Evolutionary conservation across 2,888 invertebrate genomes (phyloP).

Genomic region (Mesorhabditis sp.): DNA sequence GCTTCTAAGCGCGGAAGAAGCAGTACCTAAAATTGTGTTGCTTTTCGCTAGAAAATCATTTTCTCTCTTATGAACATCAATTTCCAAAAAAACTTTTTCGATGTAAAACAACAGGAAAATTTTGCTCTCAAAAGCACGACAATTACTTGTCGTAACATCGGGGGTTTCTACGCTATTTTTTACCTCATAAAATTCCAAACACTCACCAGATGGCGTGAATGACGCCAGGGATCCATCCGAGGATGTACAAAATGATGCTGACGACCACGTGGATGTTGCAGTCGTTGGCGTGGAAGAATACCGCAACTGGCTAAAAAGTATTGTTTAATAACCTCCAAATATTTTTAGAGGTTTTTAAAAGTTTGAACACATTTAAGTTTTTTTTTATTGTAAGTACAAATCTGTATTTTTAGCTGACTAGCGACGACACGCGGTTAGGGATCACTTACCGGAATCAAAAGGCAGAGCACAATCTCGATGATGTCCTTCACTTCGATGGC

Average conservation of each 20-base stretch:
- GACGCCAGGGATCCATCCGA: constrained; percentile 45
- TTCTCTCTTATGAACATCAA: too few relatives aligned
- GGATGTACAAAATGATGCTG: constrained; percentile 49
- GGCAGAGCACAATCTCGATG: constrained; percentile 53
- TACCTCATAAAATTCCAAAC: too few relatives aligned
- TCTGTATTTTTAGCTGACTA: constrained; percentile 1
- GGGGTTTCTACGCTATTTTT: too few relatives aligned
- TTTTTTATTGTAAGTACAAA: background rate
- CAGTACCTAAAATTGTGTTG: constrained; percentile 24
- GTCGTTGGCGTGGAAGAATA: constrained; percentile 50
- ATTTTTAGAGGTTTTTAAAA: background rate
- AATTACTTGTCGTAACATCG: too few relatives aligned
- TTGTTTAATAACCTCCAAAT: too few relatives aligned
- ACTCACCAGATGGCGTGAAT: constrained; percentile 43
- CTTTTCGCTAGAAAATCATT: too few relatives aligned
- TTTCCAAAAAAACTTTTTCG: too few relatives aligned
- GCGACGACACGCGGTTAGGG: background rate
- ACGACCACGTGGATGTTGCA: constrained; percentile 51
- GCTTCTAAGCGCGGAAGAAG: constrained; percentile 43
- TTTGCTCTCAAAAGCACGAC: too few relatives aligned
- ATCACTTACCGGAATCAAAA: constrained; percentile 47
- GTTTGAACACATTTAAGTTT: background rate
- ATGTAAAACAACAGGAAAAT: too few relatives aligned
- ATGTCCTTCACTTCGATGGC: constrained; percentile 50
- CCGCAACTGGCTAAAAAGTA: constrained; percentile 45